Conservation (phyloP, 1,140 invertebrate genomes). For the Rhizoglyphus robini region DNA sequence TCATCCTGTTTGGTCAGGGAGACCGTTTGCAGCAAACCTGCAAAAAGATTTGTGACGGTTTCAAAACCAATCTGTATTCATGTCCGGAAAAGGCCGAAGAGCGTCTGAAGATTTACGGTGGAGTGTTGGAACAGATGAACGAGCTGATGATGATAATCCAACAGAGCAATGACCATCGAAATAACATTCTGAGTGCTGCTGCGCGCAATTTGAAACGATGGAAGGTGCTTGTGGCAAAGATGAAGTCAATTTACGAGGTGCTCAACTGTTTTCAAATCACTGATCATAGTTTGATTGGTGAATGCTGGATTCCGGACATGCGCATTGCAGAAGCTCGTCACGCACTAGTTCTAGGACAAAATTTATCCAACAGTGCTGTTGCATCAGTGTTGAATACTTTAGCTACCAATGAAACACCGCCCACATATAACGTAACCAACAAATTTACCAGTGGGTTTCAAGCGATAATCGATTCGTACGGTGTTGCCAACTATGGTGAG, state of each 20-base stretch:
- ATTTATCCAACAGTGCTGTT: slow-evolving; percentile 76
- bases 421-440: slow-evolving; percentile 88
- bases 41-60: slow-evolving; percentile 92
- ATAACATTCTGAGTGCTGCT: slow-evolving; percentile 76
- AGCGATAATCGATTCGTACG: slow-evolving; percentile 87
- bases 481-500: slow-evolving; percentile 84
- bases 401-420: slow-evolving; percentile 71
- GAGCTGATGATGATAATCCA: slow-evolving; percentile 89
- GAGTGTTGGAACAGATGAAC: slow-evolving; percentile 82
- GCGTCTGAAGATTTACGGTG: slow-evolving; percentile 81
- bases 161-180: slow-evolving; percentile 90
- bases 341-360: slow-evolving; percentile 69
- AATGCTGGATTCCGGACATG: slow-evolving; percentile 91
- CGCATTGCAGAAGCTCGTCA: slow-evolving; percentile 82
- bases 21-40: slow-evolving; percentile 90
- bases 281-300: slow-evolving; percentile 86
- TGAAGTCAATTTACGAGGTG: slow-evolving; percentile 57
- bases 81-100: slow-evolving; percentile 84
- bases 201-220: slow-evolving; percentile 87
- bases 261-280: slow-evolving; percentile 61
- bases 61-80: slow-evolving; percentile 88
- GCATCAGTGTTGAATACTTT: slow-evolving; percentile 90
- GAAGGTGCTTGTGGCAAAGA: slow-evolving; percentile 69
- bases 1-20: slow-evolving; percentile 98
- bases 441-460: slow-evolving; percentile 90